phyloP scores from a whole-genome alignment of 2,888 invertebrate genomes.

The Leucophora obtusa region DNA sequence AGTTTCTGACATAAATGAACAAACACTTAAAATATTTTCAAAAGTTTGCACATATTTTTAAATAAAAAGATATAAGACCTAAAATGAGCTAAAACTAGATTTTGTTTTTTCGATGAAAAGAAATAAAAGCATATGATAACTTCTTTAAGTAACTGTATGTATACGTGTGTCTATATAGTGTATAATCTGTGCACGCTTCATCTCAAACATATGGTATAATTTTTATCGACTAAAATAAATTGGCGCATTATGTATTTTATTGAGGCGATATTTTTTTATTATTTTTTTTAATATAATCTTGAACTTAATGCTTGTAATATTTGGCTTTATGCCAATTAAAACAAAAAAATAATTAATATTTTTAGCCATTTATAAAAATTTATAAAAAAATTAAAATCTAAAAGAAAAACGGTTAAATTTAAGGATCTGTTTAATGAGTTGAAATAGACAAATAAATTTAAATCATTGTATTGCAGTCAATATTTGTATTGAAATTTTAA shows the following conservation, averaged over 20 bases:
- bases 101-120: no score
- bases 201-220: slow-evolving; percentile 15
- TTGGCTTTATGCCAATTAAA: slow-evolving; percentile 50
- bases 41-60: no score
- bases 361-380: background rate
- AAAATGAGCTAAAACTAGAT: no score
- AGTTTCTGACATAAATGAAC: no score
- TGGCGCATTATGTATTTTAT: slow-evolving; percentile 41
- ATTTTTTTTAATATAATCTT: slow-evolving; percentile 39
- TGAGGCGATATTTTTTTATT: slow-evolving; percentile 11
- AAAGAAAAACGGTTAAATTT: background rate
- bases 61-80: no score
- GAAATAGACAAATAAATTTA: no score
- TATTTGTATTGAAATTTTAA: no score
- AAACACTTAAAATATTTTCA: no score
- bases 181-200: slow-evolving; percentile 32
- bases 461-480: background rate
- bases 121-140: no score
- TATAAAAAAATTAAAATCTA: background rate
- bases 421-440: no score
- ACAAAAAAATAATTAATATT: background rate
- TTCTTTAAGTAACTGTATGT: no score
- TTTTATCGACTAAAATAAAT: slow-evolving; percentile 9
- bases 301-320: slow-evolving; percentile 47
- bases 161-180: background rate